Conservation (phyloP, 2,797 vertebrate genomes). For the Buphagus erythrorhynchus region DNA sequence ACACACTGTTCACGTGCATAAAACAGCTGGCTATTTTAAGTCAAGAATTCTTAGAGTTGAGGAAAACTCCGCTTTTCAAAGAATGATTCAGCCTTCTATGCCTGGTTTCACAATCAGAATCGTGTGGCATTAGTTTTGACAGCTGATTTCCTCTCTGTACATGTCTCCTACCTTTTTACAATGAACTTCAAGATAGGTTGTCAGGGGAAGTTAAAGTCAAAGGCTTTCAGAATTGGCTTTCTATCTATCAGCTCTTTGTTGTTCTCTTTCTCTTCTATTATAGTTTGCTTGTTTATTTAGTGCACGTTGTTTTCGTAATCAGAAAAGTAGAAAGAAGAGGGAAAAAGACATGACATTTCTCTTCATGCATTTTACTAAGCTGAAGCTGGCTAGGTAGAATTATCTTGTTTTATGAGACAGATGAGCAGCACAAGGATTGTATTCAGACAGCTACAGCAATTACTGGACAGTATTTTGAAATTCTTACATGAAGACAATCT, state of each 20-base stretch:
- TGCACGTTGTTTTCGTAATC: neutral
- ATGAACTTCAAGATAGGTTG: neutral
- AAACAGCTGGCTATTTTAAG: neutral
- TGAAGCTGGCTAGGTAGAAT: neutral
- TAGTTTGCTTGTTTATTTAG: neutral
- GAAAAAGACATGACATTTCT: neutral
- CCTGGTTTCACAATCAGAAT: neutral
- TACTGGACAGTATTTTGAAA: neutral
- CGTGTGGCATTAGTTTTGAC: neutral
- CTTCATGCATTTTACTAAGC: neutral
- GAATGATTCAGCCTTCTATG: neutral
- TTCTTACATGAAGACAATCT: neutral
- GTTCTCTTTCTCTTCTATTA: neutral
- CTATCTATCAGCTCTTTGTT: neutral
- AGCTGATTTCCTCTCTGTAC: neutral
- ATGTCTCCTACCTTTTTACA: neutral
- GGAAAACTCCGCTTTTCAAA: neutral
- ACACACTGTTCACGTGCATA: neutral
- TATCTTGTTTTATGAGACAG: neutral
- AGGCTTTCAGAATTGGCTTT: neutral
- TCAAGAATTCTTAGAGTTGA: neutral
- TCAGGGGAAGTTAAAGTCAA: neutral
- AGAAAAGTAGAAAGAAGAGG: neutral
- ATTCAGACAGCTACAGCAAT: neutral
- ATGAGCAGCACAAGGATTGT: neutral